Evolutionary conservation across 2,797 vertebrate genomes (phyloP), one percentile per base, ranked within the genome.

Genomic region (Eidolon dupreanum): DNA sequence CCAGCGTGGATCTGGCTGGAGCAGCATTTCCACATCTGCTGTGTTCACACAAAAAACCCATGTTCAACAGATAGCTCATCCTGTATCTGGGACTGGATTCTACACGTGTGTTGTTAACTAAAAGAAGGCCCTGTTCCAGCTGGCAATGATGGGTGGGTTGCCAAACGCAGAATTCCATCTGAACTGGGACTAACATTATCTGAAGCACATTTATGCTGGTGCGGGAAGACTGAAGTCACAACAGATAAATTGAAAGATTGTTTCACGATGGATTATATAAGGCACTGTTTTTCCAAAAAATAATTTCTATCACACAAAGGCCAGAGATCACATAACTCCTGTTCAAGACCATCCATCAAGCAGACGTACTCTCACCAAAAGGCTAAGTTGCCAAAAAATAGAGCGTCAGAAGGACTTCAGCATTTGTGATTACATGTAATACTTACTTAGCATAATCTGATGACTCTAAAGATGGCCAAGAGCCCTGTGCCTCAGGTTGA

Each of bases 271-370:
- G 81, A 96, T 95, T 97, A 95, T 96, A 95, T 83, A 90, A 95
- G 94, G 97, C 95, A 94, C 36, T 59, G 10, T 93, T 95, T 96
- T 87, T 90, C 46, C 26, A 83, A 92, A 97, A 97, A 97, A 95
- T 53, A 41, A 91, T 98, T 98, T 93, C 6, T 97, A 85, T 98
- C 98, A 96, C 12, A 92, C 85, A 96, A 97, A 98, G 96, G 94
- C 77, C 87, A 97, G 93, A 97, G 97, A 97, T 97, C 97, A 97
- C 95, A 96, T 97, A 96, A 97, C 92, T 98, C 97, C 97, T 97
- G 90, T 95, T 98, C 91, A 97, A 94, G 95, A 90, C 89, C 96
- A 31, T 98, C 95, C 97, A 98, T 98, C 97, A 97, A 98, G 90
- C 63, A 41, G 96, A 88, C 36, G 97, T 97, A 96, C 88, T 97